phyloP scores from a whole-genome alignment of 1,140 invertebrate genomes.

The Bombus pascuorum region DNA sequence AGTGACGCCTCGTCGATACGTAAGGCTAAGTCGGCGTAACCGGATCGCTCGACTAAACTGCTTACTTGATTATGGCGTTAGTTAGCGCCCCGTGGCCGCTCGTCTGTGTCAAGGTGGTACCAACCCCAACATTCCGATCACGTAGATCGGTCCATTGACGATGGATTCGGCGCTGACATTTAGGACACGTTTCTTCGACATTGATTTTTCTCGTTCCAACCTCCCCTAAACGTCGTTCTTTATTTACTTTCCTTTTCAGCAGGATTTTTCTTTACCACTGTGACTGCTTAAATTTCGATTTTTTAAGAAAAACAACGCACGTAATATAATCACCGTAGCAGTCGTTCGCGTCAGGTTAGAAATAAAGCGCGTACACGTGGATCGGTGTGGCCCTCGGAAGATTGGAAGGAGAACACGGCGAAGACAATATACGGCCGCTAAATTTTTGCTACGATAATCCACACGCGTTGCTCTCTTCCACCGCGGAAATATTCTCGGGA shows the following conservation, averaged over 20 bases:
- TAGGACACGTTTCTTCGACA: neutral
- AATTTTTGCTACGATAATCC: no score
- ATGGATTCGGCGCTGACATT: neutral
- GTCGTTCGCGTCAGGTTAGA: no score
- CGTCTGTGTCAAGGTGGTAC: conserved; percentile 26
- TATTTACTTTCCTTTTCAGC: neutral
- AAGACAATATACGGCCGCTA: no score
- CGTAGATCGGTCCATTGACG: conserved; percentile 40
- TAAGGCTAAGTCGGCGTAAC: conserved; percentile 63
- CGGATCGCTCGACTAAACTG: conserved; percentile 66
- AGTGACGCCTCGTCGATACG: conserved; percentile 67
- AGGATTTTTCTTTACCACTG: neutral
- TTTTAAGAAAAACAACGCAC: no score
- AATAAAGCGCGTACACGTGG: no score
- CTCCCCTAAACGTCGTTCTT: neutral
- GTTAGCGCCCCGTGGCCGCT: conserved; percentile 55
- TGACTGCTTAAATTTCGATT: no score
- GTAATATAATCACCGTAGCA: no score
- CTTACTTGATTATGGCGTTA: conserved; percentile 68
- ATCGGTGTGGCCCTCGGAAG: no score
- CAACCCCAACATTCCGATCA: conserved; percentile 50
- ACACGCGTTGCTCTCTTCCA: no score
- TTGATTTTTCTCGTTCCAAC: neutral
- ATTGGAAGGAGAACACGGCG: no score
- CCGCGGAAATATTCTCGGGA: no score